Evolutionary conservation across 2,888 invertebrate genomes (phyloP), one percentile per base, ranked within the genome.

Genomic region (Rhingia rostrata): DNA sequence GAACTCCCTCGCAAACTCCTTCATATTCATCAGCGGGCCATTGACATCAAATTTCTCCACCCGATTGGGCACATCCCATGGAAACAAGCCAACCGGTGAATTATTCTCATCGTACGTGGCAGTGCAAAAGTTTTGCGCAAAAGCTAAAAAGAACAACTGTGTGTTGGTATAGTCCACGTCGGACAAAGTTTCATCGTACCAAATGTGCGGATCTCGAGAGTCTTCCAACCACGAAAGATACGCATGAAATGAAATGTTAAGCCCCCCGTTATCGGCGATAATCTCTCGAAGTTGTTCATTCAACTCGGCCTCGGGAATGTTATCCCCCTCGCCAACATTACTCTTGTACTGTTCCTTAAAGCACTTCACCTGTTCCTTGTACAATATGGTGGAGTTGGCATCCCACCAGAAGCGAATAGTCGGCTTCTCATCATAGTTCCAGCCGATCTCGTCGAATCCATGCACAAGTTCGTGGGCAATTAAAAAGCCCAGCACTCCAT

Each of bases 371-470:
- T 88, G 88, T 3, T 89, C 86, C 0, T 88, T 81, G 67, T 87
- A 89, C 0, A 86, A 86, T 3, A 56, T 73, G 14, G 89, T 88
- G 3, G 90, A 88, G 6, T 78, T 77, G 0, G 72, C 37, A 58
- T 90, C 90, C 90, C 90, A 90, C 90, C 90, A 90, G 9, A 87
- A 87, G 12, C 89, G 90, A 7, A 88, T 86, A 32, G 89, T 87
- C 22, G 90, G 89, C 53, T 88, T 86, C 0, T 88, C 87, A 56
- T 91, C 91, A 47, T 88, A 90, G 9, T 87, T 89, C 6, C 89
- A 87, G 0, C 90, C 91, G 5, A 87, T 74, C 0, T 88, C 88
- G 64, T 91, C 91, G 67, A 91, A 90, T 4, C 89, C 91, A 45
- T 89, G 90, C 2, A 90, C 79, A 87, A 91, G 88, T 86, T 91